Evolutionary conservation across 2,797 vertebrate genomes (phyloP), one percentile per base, ranked within the genome.

Genomic region (Naso thynnoides): DNA sequence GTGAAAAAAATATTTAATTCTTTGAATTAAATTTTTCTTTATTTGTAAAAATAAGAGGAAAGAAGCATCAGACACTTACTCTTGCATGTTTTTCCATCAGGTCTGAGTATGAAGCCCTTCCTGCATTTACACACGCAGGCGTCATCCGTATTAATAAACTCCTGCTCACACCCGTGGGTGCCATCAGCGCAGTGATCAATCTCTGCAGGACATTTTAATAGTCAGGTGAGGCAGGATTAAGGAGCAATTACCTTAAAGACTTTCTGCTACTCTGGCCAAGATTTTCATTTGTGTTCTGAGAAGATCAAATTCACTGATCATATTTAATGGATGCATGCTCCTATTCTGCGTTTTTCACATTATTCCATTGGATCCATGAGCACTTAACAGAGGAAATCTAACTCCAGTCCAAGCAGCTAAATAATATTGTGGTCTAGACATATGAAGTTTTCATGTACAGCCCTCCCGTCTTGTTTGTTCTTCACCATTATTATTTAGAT

Each of bases 111-210:
- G 86, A 93, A 97, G 27, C 96, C 96, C 60, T 78, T 84, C 75
- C 76, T 95, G 88, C 97, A 98, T 45, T 44, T 94, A 83, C 96
- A 98, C 70, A 95, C 88, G 79, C 94, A 96, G 1, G 94, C 88
- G 13, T 95, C 92, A 48, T 95, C 93, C 0, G 93, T 92, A 89
- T 86, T 97, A 82, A 96, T 79, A 39, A 95, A 97, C 71, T 97
- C 94, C 1, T 97, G 96, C 71, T 97, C 95, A 90, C 97, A 98
- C 18, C 94, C 93, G 0, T 96, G 96, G 31, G 69, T 85, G 9
- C 86, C 93, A 75, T 92, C 85, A 8, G 93, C 90, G 39, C 97
- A 98, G 71, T 90, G 93, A 74, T 97, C 93, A 57, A 93, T 93
- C 78, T 92, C 96, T 98, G 87, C 2, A 24, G 67, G 68, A 26